A percentile compares a stretch with the other conserved stretches of the same genome.
phyloP scores from a whole-genome alignment of 1,140 invertebrate genomes.

The Pseudachorutes palmiensis region DNA sequence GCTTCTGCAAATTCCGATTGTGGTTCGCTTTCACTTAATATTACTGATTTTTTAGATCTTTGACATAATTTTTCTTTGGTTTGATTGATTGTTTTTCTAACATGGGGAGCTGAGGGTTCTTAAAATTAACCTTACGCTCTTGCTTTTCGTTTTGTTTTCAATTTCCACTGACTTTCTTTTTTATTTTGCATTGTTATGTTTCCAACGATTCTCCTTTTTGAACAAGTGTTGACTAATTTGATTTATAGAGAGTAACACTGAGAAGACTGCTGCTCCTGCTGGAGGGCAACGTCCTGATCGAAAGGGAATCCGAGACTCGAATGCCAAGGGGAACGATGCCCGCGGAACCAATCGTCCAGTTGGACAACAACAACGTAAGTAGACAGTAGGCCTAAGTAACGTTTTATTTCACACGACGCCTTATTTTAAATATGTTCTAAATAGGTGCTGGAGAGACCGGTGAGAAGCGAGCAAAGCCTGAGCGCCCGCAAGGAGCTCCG shows the following conservation, averaged over 20 bases:
- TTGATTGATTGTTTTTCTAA: too few relatives aligned
- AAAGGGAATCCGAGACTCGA: constrained; percentile 36
- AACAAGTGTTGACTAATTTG: too few relatives aligned
- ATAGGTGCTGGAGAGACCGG: background rate
- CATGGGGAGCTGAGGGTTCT: too few relatives aligned
- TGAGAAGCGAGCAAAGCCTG: too few relatives aligned
- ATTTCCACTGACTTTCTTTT: background rate
- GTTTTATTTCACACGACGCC: background rate
- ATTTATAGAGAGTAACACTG: background rate
- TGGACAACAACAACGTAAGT: constrained; percentile 3
- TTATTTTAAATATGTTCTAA: background rate
- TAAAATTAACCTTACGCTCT: background rate
- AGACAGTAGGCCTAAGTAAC: background rate
- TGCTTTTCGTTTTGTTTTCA: constrained; percentile 1
- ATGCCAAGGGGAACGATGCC: constrained; percentile 23
- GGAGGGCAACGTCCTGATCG: constrained; percentile 9
- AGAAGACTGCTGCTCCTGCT: background rate
- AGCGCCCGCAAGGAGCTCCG: too few relatives aligned
- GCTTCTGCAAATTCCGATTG: too few relatives aligned
- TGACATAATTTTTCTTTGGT: too few relatives aligned
- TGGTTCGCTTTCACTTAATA: too few relatives aligned
- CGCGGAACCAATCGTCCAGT: background rate
- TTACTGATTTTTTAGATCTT: too few relatives aligned
- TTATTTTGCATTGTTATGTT: background rate
- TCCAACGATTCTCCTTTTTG: too few relatives aligned